A percentile compares a stretch with the other conserved stretches of the same genome.
Conservation (phyloP, 1,140 invertebrate species). For the Cephus cinctus region DNA sequence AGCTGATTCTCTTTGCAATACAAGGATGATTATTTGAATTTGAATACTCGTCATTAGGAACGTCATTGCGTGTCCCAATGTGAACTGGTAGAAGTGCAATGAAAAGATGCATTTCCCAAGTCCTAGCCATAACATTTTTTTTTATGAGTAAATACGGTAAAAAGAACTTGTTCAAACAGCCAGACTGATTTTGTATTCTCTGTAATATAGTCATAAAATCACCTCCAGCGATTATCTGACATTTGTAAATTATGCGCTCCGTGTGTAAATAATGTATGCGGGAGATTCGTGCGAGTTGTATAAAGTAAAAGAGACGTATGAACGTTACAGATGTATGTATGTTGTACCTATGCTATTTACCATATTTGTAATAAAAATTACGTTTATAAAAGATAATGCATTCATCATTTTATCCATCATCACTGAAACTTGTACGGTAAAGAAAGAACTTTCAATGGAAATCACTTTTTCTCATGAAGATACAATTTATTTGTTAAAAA, state of each 20-base stretch:
- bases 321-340: constrained; percentile 17
- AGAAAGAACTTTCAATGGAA: too few relatives aligned
- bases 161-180: constrained; percentile 13
- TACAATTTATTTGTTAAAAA: too few relatives aligned
- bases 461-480: too few relatives aligned
- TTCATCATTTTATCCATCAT: neutral
- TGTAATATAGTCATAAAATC: constrained; percentile 27
- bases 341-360: constrained; percentile 10
- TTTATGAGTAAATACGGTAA: neutral
- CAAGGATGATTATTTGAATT: neutral
- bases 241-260: constrained; percentile 12
- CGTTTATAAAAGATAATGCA: constrained; percentile 11
- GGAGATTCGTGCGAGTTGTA: constrained; percentile 26
- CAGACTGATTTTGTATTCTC: constrained; percentile 39
- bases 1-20: too few relatives aligned
- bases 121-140: constrained; percentile 18
- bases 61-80: neutral
- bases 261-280: constrained; percentile 41
- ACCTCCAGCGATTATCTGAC: constrained; percentile 1
- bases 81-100: too few relatives aligned
- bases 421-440: too few relatives aligned
- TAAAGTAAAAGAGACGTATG: constrained; percentile 24
- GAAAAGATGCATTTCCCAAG: neutral
- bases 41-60: constrained; percentile 2
- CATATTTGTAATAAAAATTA: constrained; percentile 40